These are phyloP conservation scores for Larimichthys polyactis DNA, from an alignment of 2,113 vertebrate species.

Conservation along the genomic window DNA sequence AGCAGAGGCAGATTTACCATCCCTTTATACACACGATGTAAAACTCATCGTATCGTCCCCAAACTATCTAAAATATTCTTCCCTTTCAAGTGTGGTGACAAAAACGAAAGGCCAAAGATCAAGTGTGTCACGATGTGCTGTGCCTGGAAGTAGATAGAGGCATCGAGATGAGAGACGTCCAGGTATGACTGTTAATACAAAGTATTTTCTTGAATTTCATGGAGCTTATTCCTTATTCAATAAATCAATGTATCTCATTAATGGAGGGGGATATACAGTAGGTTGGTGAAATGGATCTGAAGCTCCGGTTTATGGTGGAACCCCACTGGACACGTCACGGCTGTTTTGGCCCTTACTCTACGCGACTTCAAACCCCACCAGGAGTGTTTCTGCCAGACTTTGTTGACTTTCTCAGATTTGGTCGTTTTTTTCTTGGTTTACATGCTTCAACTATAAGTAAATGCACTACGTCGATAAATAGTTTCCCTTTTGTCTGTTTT, in stretches of 20 bases:
- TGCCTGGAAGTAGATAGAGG: neutral
- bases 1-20: slow-evolving; percentile 44
- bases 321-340: too few species aligned
- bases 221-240: neutral
- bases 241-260: neutral
- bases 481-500: too few species aligned
- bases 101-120: slow-evolving; percentile 14
- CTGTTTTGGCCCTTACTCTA: too few species aligned
- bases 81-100: neutral
- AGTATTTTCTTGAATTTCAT: neutral
- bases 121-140: neutral
- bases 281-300: too few species aligned
- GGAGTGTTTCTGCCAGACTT: too few species aligned
- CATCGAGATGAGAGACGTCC: neutral
- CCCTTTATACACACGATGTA: slow-evolving; percentile 24
- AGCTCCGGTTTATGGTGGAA: too few species aligned
- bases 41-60: slow-evolving; percentile 17
- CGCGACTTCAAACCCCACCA: too few species aligned
- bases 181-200: neutral
- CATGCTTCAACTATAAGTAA: too few species aligned
- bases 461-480: too few species aligned
- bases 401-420: too few species aligned
- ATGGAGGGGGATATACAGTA: neutral
- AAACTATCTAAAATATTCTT: slow-evolving; percentile 27
- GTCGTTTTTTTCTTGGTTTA: too few species aligned